Base-by-base conservation (phyloP, 2,888 invertebrate genomes). In the Pelosia muscerda region DNA sequence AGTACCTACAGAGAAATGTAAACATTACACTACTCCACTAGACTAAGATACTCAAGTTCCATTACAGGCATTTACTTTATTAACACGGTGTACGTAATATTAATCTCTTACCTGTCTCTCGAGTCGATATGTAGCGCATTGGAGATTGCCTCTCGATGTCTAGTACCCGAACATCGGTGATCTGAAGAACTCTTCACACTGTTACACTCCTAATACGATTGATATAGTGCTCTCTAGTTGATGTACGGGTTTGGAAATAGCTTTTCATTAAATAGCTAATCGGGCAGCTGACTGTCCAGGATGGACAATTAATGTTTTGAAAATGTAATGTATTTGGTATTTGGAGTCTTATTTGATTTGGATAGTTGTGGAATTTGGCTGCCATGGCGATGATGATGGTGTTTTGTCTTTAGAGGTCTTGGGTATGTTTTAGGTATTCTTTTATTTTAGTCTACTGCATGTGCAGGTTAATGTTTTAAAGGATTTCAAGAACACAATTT, bases 91-190 rank as follows among this genome's bases (percentile, higher is more conserved):
- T 11, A 58, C 13, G 42, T 25, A 65, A 61, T 66, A 23, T 64
- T 69, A 81, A 78, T 72, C 70, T 84, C 90, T 88, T 86, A 92
- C 92, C 89, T 83, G 77, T 76, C 72, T 72, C 76, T 71, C 72
- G 67, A 53, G 53, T 38, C 3, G 70, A 74, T 74, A 66, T 75
- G 71, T 75, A 81, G 81, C 68, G 72, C 81, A 66, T 75, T 75
- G 77, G 74, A 79, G 65, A 92, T 91, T 92, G 89, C 83, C 85
- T 84, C 88, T 92, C 78, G 77, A 88, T 77, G 91, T 87, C 89
- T 34, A 78, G 81, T 84, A 78, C 64, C 75, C 68, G 75, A 71
- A 73, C 74, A 76, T 77, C 67, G 75, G 77, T 70, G 78, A 78
- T 79, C 75, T 82, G 70, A 69, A 87, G 86, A 63, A 84, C 82